Conservation (phyloP, 2,113 vertebrate species). For the Nothobranchius kuhntae region DNA sequence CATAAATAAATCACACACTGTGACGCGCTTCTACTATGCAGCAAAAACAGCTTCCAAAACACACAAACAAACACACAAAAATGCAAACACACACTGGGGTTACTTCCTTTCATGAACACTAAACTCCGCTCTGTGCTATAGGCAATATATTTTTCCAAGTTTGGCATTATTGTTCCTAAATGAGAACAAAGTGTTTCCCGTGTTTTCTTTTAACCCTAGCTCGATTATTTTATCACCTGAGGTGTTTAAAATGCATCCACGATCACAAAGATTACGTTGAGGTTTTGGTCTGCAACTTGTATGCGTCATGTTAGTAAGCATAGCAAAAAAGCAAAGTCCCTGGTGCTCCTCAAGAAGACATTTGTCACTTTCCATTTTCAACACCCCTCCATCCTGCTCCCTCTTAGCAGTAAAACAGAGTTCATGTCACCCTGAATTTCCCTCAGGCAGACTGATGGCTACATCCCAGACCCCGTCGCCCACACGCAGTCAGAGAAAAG, state of each 20-base stretch:
- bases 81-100: slow-evolving; percentile 6
- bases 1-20: slow-evolving; percentile 68
- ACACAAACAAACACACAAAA: background rate
- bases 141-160: background rate
- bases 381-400: background rate
- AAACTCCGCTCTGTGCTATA: no score
- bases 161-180: slow-evolving; percentile 2
- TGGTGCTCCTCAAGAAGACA: slow-evolving; percentile 50
- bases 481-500: slow-evolving; percentile 44
- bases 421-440: slow-evolving; percentile 49
- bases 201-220: no score
- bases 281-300: no score
- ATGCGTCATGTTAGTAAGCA: slow-evolving; percentile 10
- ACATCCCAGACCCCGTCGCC: slow-evolving; percentile 36
- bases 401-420: slow-evolving; percentile 45
- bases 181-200: no score
- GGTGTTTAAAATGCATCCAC: no score
- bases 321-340: slow-evolving; percentile 24
- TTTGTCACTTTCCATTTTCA: slow-evolving; percentile 62
- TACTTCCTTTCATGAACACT: background rate
- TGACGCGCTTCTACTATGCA: slow-evolving; percentile 42
- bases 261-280: no score
- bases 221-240: no score
- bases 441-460: slow-evolving; percentile 57
- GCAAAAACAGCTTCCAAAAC: slow-evolving; percentile 30